Evolutionary conservation across 2,113 vertebrate species (phyloP).

Genomic region (Dromas ardeola): DNA sequence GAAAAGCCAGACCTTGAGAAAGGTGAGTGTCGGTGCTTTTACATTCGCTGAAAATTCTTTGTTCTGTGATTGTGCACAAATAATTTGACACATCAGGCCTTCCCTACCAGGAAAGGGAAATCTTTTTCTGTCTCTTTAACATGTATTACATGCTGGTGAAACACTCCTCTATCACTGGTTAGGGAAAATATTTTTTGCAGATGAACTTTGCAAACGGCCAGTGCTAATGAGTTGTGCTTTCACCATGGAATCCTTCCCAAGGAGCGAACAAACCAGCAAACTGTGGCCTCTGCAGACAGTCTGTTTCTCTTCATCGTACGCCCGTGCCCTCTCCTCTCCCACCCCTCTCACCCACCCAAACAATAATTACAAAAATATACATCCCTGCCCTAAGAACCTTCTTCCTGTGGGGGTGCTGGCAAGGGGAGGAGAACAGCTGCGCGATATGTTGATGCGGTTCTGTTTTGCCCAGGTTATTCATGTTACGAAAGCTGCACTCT

Average conservation of each 20-base stretch:
- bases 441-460: neutral
- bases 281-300: no score
- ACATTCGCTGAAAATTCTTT: fast-evolving
- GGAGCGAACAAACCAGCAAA: neutral
- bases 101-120: neutral
- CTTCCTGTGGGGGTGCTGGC: neutral
- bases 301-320: fast-evolving
- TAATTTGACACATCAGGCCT: neutral
- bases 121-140: no score
- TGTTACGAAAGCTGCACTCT: constrained; percentile 76
- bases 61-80: neutral
- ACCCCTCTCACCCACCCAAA: fast-evolving
- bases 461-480: constrained; percentile 57
- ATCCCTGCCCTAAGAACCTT: neutral
- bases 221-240: neutral
- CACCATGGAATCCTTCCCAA: no score
- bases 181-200: fast-evolving
- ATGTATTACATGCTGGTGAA: fast-evolving
- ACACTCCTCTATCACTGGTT: fast-evolving
- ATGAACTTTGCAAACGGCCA: neutral
- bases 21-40: constrained; percentile 24
- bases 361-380: neutral
- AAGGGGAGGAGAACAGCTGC: neutral
- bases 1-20: neutral
- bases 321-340: no score